phyloP scores from a whole-genome alignment of 2,797 vertebrate species.

The Lycodopsis pacificus region DNA sequence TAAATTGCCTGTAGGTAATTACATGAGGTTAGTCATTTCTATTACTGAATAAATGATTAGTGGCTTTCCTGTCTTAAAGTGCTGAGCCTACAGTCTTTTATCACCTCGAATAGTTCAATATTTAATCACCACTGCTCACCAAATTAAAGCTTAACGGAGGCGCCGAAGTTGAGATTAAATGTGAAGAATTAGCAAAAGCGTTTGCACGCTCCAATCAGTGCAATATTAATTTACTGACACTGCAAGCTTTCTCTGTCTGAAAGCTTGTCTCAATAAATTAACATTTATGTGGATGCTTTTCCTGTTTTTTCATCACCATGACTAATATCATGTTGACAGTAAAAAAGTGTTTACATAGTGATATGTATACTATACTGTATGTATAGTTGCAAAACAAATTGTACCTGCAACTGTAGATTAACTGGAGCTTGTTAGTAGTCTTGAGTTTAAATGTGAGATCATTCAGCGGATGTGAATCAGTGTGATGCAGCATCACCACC shows the following conservation, averaged over 20 bases:
- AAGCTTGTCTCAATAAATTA: background rate
- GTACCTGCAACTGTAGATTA: background rate
- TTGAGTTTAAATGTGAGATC: background rate
- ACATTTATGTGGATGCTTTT: background rate
- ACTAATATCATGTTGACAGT: background rate
- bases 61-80: conserved; percentile 2
- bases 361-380: background rate
- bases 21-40: background rate
- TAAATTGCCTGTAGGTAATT: conserved; percentile 1
- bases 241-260: background rate
- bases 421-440: background rate
- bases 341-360: background rate
- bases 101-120: background rate
- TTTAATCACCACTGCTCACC: conserved; percentile 1
- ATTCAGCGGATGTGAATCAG: background rate
- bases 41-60: conserved; percentile 1
- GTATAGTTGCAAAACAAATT: background rate
- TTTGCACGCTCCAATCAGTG: background rate
- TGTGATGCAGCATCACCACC: background rate
- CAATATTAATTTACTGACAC: background rate
- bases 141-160: conserved; percentile 6
- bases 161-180: conserved; percentile 1
- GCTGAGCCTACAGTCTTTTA: conserved; percentile 1
- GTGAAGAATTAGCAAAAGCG: conserved; percentile 2
- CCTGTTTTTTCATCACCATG: background rate